phyloP scores from a whole-genome alignment of 1,140 invertebrate species.

The Maconellicoccus hirsutus region DNA sequence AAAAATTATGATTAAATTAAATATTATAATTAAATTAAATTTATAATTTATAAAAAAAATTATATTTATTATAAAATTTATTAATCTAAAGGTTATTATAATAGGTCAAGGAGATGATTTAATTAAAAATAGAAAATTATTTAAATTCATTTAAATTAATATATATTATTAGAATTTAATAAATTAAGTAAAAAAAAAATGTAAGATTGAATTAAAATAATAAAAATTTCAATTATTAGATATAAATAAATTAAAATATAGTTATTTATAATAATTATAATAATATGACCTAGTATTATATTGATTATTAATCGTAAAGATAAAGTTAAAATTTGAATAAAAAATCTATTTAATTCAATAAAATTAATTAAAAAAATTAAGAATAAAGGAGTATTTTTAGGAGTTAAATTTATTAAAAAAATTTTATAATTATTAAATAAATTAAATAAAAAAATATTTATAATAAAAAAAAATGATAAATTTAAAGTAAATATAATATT shows the following conservation, averaged over 20 bases:
- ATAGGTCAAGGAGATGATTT: too few species aligned
- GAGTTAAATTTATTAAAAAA: not conserved
- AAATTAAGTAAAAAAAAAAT: too few species aligned
- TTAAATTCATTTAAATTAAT: too few species aligned
- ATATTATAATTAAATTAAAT: too few species aligned
- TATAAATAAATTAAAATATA: slow-evolving; percentile 33
- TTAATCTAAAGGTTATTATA: too few species aligned
- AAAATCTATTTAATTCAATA: slow-evolving; percentile 47
- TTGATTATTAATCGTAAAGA: slow-evolving; percentile 1
- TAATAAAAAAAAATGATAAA: slow-evolving; percentile 18
- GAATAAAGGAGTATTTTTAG: not conserved
- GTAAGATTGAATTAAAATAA: too few species aligned
- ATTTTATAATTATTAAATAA: slow-evolving; percentile 35
- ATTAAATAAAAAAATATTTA: slow-evolving; percentile 34
- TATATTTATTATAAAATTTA: too few species aligned
- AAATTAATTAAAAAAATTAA: slow-evolving; percentile 38
- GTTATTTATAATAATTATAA: slow-evolving; percentile 37
- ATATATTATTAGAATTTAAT: too few species aligned
- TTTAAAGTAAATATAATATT: slow-evolving; percentile 28
- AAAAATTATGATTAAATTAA: too few species aligned
- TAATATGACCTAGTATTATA: slow-evolving; percentile 42
- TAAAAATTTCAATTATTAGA: too few species aligned
- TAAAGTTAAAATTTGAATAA: slow-evolving; percentile 27
- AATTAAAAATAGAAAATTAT: too few species aligned
- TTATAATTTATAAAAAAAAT: too few species aligned